phyloP scores from a whole-genome alignment of 2,113 vertebrate species.

The Eublepharis macularius region DNA sequence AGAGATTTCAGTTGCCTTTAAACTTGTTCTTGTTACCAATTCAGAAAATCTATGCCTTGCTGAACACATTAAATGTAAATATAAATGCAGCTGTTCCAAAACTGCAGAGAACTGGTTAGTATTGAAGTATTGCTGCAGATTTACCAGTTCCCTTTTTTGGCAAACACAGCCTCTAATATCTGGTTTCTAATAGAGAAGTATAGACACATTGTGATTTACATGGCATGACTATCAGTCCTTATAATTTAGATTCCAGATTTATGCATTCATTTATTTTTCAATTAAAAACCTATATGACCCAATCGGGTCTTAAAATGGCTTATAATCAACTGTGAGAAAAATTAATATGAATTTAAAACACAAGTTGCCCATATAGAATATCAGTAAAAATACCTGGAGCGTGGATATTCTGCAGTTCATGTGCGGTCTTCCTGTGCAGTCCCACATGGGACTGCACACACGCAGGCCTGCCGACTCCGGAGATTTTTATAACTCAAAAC shows the following conservation, averaged over 20 bases:
- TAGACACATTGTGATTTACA: background rate
- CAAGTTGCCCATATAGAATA: background rate
- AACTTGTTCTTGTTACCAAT: rapidly evolving
- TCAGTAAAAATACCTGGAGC: background rate
- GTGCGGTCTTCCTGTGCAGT: too few relatives aligned
- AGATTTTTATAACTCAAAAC: too few relatives aligned
- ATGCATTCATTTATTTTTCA: background rate
- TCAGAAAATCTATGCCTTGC: background rate
- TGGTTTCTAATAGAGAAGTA: too few relatives aligned
- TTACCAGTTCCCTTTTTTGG: background rate
- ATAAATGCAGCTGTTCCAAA: background rate
- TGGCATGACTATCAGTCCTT: background rate
- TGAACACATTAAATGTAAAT: background rate
- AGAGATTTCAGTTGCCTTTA: background rate
- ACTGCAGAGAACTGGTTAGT: background rate
- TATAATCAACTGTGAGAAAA: background rate
- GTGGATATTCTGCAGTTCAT: background rate
- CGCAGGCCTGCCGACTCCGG: too few relatives aligned
- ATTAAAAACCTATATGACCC: too few relatives aligned
- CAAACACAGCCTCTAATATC: background rate
- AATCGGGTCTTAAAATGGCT: background rate
- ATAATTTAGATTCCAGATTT: background rate
- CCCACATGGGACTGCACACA: too few relatives aligned
- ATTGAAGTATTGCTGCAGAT: background rate
- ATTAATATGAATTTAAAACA: background rate